phyloP scores from a whole-genome alignment of 2,113 vertebrate species.

The Balaeniceps rex region DNA sequence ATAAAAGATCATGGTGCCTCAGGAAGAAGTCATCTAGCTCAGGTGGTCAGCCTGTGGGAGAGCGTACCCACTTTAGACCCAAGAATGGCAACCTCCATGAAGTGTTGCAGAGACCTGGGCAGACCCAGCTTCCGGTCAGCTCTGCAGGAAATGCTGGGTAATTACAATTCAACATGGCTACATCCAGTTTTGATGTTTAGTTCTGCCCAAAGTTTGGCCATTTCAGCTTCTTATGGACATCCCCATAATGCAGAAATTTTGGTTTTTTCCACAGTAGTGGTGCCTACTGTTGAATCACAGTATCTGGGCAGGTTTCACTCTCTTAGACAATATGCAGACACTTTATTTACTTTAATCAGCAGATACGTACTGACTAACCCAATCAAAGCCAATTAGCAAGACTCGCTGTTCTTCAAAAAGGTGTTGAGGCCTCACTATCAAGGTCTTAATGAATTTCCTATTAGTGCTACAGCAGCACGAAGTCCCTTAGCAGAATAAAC shows the following conservation, averaged over 20 bases:
- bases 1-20: background rate
- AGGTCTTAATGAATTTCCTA: background rate
- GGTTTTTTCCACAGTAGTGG: background rate
- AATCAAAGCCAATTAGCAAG: background rate
- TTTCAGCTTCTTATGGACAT: background rate
- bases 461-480: background rate
- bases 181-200: background rate
- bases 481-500: background rate
- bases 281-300: background rate
- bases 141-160: background rate
- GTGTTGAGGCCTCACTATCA: background rate
- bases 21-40: background rate
- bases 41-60: background rate
- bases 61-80: background rate
- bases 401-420: background rate
- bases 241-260: background rate
- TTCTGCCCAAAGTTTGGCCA: background rate
- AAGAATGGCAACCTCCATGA: background rate
- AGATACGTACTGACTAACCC: background rate
- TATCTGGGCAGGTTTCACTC: background rate
- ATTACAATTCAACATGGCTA: background rate
- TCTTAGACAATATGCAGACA: background rate
- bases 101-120: background rate
- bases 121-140: background rate
- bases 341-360: background rate